phyloP scores from a whole-genome alignment of 2,797 vertebrate species.

The Perodicticus potto region DNA sequence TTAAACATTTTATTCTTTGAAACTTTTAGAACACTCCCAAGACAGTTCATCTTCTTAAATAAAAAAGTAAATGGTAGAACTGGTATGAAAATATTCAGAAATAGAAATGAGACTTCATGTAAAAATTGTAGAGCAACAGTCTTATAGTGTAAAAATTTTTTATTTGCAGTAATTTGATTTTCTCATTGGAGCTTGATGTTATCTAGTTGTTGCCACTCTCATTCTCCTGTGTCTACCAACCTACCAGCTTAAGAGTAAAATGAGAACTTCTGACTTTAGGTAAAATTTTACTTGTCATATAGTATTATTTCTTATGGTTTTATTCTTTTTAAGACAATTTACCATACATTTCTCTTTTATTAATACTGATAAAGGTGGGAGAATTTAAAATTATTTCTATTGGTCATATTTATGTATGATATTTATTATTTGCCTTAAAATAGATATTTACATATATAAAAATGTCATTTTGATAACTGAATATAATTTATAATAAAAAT shows the following conservation, averaged over 20 bases:
- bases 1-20: slow-evolving; percentile 47
- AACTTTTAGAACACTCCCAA: slow-evolving; percentile 15
- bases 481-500: slow-evolving; percentile 50
- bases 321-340: slow-evolving; percentile 47
- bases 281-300: background rate
- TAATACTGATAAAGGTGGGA: slow-evolving; percentile 41
- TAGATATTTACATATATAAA: background rate
- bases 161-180: background rate
- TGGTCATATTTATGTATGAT: background rate
- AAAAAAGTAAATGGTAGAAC: slow-evolving; percentile 23
- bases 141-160: background rate
- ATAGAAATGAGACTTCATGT: slow-evolving; percentile 12
- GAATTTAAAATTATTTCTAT: slow-evolving; percentile 52
- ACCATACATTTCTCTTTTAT: slow-evolving; percentile 46
- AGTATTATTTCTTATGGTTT: background rate
- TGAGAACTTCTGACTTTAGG: background rate
- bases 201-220: background rate
- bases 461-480: background rate
- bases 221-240: background rate
- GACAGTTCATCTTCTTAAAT: slow-evolving; percentile 9
- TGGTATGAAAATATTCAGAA: background rate
- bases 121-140: background rate
- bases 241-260: background rate
- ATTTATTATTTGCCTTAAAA: slow-evolving; percentile 22
- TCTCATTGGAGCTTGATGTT: background rate